Evolutionary conservation across 2,113 vertebrate species (phyloP), one percentile per base, ranked within the genome.

Genomic region (Brachirus orientalis): DNA sequence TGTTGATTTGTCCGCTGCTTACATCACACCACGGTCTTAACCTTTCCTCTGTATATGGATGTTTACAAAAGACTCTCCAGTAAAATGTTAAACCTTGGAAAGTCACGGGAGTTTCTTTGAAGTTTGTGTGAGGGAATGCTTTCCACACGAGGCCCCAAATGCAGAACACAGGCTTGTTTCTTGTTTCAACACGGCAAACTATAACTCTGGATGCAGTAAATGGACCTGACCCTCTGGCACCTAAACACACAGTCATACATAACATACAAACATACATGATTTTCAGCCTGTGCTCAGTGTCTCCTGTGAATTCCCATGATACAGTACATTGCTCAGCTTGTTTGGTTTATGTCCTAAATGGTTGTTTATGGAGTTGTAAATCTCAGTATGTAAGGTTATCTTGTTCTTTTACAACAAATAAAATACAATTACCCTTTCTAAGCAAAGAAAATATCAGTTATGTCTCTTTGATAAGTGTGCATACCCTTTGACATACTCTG

Each of bases 1-100:
- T 66, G 28, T 40, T 13, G 8, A 40, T 10, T 1, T 1, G 2
- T 13, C 38, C 38, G 9, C 38, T 8, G 60, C 64, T 73, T 72
- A 76, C 10, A 57, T 63, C 60, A 69, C 1, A 2, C 60, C 6
- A 10, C 10, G 37, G 37, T 38, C 37, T 38, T 10, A 38, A 38
- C 37, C 37, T 38, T 40, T 40, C 12, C 9, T 9, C 12, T 40
- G 9, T 3, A 10, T 40, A 40, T 40, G 38, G 38, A 13, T 16
- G 58, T 71, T 77, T 58, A 63, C 51, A 70, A 70, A 54, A 56
- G 67, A 12, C 16, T 59, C 43, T 58, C 50, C 45, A 54, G 60
- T 60, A 63, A 60, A 79, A 72, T 12, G 2, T 43, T 28, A 38
- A 63, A 7, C 63, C 19, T 8, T n/a, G 10, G 48, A 11, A 57